phyloP scores from a whole-genome alignment of 35 echinoderm and acorn worm genomes.

The Heliocidaris erythrogramma region DNA sequence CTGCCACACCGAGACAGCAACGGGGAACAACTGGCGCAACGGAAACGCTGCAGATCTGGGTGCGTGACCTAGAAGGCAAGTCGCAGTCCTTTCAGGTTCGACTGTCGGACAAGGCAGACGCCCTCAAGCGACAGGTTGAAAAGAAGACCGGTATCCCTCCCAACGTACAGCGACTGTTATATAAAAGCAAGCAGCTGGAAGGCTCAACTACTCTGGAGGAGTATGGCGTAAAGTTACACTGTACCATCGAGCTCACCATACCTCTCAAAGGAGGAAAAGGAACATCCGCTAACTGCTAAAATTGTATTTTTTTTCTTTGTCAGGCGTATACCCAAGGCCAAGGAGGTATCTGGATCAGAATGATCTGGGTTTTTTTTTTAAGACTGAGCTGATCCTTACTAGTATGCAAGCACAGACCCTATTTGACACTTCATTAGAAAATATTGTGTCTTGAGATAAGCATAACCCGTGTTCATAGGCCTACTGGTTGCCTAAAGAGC shows the following conservation, averaged over 20 bases:
- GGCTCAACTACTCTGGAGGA: neutral
- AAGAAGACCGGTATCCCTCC: neutral
- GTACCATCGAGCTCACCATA: neutral
- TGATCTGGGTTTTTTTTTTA: no score
- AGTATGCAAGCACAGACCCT: no score
- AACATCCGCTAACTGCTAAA: no score
- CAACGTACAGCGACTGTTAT: neutral
- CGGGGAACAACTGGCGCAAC: neutral
- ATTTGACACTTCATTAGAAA: no score
- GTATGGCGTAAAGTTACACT: neutral
- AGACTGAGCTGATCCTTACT: no score
- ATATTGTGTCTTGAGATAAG: no score
- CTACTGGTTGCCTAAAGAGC: no score
- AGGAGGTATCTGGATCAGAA: no score
- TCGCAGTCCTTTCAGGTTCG: neutral
- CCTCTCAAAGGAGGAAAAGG: neutral
- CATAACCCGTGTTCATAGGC: no score
- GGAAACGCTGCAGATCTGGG: neutral
- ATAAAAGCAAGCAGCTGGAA: neutral
- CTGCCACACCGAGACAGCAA: neutral
- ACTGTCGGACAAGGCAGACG: neutral
- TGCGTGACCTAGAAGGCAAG: slow-evolving; percentile 10
- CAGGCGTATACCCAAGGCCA: no score
- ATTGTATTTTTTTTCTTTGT: no score
- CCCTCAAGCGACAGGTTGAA: neutral